These are phyloP conservation scores for Istiophorus platypterus DNA, from an alignment of 2,113 vertebrate species.

Conservation along the genomic window DNA sequence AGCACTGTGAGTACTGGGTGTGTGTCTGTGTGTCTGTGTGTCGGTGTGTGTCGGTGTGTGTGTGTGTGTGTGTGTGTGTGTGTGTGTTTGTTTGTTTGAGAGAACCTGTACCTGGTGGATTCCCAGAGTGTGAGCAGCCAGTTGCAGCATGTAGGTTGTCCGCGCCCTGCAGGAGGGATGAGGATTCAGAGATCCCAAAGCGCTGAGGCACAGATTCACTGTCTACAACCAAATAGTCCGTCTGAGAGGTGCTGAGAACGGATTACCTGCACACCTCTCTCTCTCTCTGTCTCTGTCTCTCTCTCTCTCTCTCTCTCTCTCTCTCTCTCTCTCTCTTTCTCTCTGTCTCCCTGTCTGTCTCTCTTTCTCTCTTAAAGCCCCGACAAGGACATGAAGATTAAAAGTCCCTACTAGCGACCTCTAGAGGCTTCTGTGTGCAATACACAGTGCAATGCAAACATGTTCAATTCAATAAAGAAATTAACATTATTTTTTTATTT, in stretches of 20 bases:
- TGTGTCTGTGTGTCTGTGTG: neutral
- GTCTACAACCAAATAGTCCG: slow-evolving; percentile 20
- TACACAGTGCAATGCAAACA: neutral
- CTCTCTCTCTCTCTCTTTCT: no score
- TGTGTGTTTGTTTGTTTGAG: no score
- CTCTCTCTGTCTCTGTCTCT: neutral
- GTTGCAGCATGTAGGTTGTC: slow-evolving; percentile 22
- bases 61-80: slow-evolving; percentile 1
- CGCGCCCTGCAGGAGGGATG: slow-evolving; percentile 22
- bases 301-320: neutral
- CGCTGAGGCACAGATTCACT: slow-evolving; percentile 43
- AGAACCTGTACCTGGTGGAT: neutral
- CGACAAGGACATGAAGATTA: no score
- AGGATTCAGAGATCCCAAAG: slow-evolving; percentile 35
- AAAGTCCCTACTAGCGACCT: neutral
- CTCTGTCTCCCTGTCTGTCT: no score
- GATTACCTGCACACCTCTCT: slow-evolving; percentile 23
- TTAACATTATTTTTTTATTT: no score
- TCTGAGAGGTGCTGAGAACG: slow-evolving; percentile 35
- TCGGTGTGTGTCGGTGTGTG: neutral
- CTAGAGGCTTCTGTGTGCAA: slow-evolving; percentile 3
- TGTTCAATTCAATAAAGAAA: no score
- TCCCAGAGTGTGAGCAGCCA: neutral
- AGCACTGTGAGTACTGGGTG: neutral
- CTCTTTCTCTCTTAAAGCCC: no score